Conservation (phyloP, 2,888 invertebrate genomes). For the Andrena praecox region DNA sequence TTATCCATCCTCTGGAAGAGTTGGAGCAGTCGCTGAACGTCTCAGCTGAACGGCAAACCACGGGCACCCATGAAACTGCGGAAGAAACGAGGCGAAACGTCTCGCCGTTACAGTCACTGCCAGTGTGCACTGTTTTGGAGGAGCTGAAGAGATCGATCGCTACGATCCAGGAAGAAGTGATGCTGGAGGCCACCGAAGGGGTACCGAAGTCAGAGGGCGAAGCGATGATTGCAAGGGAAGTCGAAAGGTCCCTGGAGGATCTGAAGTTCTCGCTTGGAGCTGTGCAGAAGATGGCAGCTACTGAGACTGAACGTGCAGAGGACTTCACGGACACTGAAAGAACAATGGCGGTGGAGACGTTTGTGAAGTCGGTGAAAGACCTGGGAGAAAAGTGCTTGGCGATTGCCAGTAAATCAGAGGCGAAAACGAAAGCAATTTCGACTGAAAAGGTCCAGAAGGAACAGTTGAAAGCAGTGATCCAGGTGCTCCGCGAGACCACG, state of each 20-base stretch:
- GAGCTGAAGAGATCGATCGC: slow-evolving; percentile 84
- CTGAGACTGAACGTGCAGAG: not conserved
- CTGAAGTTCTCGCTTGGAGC: slow-evolving; percentile 49
- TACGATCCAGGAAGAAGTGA: slow-evolving; percentile 78
- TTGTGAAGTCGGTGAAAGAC: slow-evolving; percentile 48
- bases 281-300: slow-evolving; percentile 33
- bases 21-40: slow-evolving; percentile 51
- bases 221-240: not conserved
- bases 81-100: slow-evolving; percentile 81
- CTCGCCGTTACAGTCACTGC: slow-evolving; percentile 57
- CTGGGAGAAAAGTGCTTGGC: slow-evolving; percentile 49
- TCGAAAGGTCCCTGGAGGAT: slow-evolving; percentile 47
- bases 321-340: slow-evolving; percentile 14
- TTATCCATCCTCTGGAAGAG: slow-evolving; percentile 57
- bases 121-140: slow-evolving; percentile 73
- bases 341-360: slow-evolving; percentile 37
- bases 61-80: slow-evolving; percentile 28
- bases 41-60: slow-evolving; percentile 29
- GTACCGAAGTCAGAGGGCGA: not conserved
- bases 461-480: slow-evolving; percentile 43
- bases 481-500: slow-evolving; percentile 66
- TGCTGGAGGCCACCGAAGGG: slow-evolving; percentile 34
- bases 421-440: not conserved
- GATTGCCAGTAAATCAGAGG: slow-evolving; percentile 26
- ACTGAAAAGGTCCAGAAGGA: slow-evolving; percentile 21